Conservation (phyloP, 1,140 invertebrate genomes). For the Pantala flavescens region DNA sequence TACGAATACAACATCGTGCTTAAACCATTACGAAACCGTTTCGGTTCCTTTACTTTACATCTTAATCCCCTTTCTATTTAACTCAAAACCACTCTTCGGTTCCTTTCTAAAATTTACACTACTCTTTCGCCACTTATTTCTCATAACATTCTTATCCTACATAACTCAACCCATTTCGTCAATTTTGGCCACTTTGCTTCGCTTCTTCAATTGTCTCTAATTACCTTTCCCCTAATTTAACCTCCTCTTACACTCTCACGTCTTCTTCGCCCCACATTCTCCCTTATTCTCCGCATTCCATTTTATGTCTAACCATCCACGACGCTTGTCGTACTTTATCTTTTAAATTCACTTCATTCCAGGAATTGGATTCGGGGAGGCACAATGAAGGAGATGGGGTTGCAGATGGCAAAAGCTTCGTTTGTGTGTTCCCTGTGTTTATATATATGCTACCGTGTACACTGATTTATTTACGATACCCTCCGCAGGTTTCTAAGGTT, state of each 20-base stretch:
- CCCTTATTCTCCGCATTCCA: neutral
- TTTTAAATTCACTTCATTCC: neutral
- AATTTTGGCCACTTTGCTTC: too few relatives aligned
- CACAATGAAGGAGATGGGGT: neutral
- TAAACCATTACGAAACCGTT: too few relatives aligned
- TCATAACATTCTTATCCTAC: too few relatives aligned
- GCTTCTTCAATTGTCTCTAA: neutral
- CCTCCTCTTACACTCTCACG: neutral
- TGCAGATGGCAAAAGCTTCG: neutral
- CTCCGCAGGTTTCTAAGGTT: neutral
- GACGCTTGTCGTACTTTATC: neutral
- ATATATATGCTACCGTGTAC: neutral
- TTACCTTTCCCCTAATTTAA: neutral
- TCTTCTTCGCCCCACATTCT: neutral
- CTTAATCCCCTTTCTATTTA: too few relatives aligned
- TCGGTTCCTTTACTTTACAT: too few relatives aligned
- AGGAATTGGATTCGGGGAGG: neutral
- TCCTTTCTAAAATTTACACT: too few relatives aligned
- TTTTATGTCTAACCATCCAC: neutral
- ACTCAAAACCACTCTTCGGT: too few relatives aligned
- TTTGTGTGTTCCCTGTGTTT: neutral
- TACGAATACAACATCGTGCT: too few relatives aligned
- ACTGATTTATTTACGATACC: slow-evolving; percentile 2
- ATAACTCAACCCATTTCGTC: too few relatives aligned
- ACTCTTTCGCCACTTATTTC: too few relatives aligned